phyloP scores from a whole-genome alignment of 2,113 vertebrate species.

The Coregonus clupeaformis region DNA sequence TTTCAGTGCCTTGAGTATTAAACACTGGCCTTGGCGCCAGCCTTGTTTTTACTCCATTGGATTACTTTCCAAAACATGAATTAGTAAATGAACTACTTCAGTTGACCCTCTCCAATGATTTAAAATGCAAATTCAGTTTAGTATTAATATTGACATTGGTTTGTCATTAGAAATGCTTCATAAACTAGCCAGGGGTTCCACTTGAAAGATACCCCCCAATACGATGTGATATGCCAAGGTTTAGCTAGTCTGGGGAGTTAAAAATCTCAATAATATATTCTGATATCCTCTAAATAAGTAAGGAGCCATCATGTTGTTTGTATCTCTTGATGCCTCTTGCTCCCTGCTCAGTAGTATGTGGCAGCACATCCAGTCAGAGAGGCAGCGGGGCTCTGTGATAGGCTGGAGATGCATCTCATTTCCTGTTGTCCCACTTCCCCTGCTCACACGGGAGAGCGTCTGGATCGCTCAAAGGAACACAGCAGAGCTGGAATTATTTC shows the following conservation, averaged over 20 bases:
- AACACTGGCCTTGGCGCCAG: not conserved
- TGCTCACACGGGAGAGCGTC: constrained; percentile 25
- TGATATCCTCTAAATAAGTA: constrained; percentile 22
- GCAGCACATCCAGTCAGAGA: not conserved
- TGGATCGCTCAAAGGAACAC: constrained; percentile 9
- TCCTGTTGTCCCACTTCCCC: constrained; percentile 44
- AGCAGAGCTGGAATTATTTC: not conserved
- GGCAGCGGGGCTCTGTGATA: constrained; percentile 6
- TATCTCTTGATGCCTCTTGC: constrained; percentile 13
- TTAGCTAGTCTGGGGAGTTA: not conserved
- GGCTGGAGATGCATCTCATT: constrained; percentile 37
- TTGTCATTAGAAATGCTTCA: constrained; percentile 16
- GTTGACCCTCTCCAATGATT: constrained; percentile 28
- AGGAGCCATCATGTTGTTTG: constrained; percentile 25
- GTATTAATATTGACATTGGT: constrained; percentile 22
- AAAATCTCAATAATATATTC: constrained; percentile 36
- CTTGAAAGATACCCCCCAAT: not conserved
- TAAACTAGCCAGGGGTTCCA: not conserved
- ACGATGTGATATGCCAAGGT: not conserved
- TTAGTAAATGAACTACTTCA: constrained; percentile 16
- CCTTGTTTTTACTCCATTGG: not conserved
- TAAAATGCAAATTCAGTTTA: constrained; percentile 23
- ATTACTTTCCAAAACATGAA: not conserved
- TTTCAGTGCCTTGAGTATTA: not conserved
- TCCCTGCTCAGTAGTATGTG: not conserved